Evolutionary conservation across 2,797 vertebrate genomes (phyloP), one percentile per base, ranked within the genome.

Genomic region (Mormyrops attenuatus): DNA sequence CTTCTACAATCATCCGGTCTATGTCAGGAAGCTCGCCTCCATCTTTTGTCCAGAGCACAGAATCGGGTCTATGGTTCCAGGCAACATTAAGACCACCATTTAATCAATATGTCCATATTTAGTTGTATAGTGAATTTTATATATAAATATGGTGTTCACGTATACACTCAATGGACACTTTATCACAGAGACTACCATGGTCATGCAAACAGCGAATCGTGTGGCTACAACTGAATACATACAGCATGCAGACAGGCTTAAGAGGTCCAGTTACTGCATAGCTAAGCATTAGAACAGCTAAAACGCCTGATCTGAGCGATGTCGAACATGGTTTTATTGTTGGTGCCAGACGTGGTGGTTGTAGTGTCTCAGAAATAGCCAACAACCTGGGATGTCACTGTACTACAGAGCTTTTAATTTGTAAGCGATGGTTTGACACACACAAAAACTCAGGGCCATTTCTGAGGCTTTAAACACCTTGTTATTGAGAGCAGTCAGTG

Each of bases 11-110:
- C 98, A 99, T 99, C 77, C 98, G 96, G 90, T 99, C 98, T 13
- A 97, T 96, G 90, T 99, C 98, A 88, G 98, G 99, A 91, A 99
- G 96, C 34, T 99, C 98, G 89, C 97, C 98, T 38, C 98, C 98
- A 3, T 99, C 98, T 95, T 99, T 99, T 85, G 97, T 99, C 99
- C 99, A 99, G 91, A 98, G 93, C 92, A 99, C 98, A 47, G 97
- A 97, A 89, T 98, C 97, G 91, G 99, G 98, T 93, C 99, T 99
- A 91, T 90, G 89, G 87, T 34, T 57, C 38, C 26, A n/a, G 52
- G 52, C 1, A 55, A 52, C 50, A 52, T 34, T 34, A 44, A 80
- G 6, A 80, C 17, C 73, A 80, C 15, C 73, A n/a, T n/a, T 20
- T 34, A 73, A 17, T 38, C 30, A 38, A 38, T 73, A 73, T 38